Percentiles rank a stretch among this genome's conserved stretches.
These are phyloP conservation scores for Xenus cinereus DNA, from an alignment of 2,113 vertebrate species.

Conservation along the genomic window DNA sequence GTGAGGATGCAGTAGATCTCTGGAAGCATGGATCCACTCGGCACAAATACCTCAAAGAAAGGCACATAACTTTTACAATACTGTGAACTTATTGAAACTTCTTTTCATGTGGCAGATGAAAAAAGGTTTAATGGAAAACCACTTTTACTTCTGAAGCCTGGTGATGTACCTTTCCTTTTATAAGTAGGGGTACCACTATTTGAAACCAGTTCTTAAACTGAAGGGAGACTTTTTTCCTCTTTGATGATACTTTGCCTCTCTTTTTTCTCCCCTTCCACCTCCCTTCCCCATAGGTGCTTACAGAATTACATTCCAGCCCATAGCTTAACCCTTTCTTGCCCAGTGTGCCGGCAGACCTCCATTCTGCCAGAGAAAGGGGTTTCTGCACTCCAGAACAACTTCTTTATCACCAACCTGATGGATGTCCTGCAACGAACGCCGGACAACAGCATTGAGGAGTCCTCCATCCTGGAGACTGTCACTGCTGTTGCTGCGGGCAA, in stretches of 20 bases:
- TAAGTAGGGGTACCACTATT: background rate
- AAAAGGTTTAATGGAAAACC: background rate
- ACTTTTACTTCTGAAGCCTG: background rate
- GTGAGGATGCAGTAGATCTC: background rate
- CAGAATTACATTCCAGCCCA: slow-evolving; percentile 97
- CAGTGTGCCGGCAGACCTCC: slow-evolving; percentile 95
- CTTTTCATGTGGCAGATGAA: background rate
- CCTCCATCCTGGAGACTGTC: slow-evolving; percentile 84
- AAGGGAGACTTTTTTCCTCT: background rate
- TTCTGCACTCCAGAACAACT: slow-evolving; percentile 96
- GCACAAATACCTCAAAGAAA: background rate
- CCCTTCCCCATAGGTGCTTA: slow-evolving; percentile 82
- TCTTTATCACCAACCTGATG: slow-evolving; percentile 99
- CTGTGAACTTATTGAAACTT: background rate
- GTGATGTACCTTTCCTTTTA: background rate
- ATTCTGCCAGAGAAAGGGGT: slow-evolving; percentile 98
- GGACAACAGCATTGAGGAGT: slow-evolving; percentile 83
- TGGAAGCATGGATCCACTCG: background rate
- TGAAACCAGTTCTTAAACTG: background rate
- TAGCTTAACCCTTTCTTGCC: slow-evolving; percentile 94
- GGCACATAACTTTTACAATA: background rate
- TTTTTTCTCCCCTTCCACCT: background rate
- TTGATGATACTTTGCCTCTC: background rate
- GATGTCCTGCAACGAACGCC: slow-evolving; percentile 93
- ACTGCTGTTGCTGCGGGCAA: slow-evolving; percentile 86